Percentiles rank a stretch among this genome's conserved stretches.
Evolutionary conservation across 1,140 invertebrate genomes (phyloP).

Genomic region (Amyelois transitella): DNA sequence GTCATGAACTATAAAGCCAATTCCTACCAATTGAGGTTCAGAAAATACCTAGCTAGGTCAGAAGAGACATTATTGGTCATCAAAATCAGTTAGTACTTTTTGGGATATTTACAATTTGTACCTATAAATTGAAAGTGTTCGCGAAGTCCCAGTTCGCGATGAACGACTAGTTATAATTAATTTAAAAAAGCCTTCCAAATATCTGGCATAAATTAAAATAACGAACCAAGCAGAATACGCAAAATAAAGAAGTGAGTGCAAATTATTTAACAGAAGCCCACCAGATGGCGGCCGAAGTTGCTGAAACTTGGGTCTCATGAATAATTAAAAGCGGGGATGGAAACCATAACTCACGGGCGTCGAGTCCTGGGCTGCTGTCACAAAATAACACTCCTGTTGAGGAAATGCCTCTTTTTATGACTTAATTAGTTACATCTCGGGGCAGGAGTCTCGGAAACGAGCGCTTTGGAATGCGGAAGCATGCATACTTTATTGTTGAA

Average conservation of each 20-base stretch:
- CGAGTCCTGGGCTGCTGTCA: slow-evolving; percentile 14
- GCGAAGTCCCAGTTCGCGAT: too few relatives aligned
- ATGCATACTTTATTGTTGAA: slow-evolving; percentile 28
- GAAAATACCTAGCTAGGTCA: too few relatives aligned
- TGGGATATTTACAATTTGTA: too few relatives aligned
- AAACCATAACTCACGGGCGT: slow-evolving; percentile 45
- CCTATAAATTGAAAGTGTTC: too few relatives aligned
- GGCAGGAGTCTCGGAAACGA: slow-evolving; percentile 10
- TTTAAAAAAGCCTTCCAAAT: too few relatives aligned
- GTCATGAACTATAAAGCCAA: too few relatives aligned
- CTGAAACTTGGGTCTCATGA: slow-evolving; percentile 50
- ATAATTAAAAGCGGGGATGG: slow-evolving; percentile 56
- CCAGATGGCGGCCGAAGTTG: slow-evolving; percentile 49
- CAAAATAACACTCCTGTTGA: slow-evolving; percentile 43
- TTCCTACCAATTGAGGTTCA: too few relatives aligned
- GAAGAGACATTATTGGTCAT: too few relatives aligned
- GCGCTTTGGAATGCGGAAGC: slow-evolving; percentile 16
- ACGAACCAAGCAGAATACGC: slow-evolving; percentile 16
- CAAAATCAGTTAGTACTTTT: too few relatives aligned
- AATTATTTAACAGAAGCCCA: slow-evolving; percentile 39
- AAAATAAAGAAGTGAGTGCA: slow-evolving; percentile 35
- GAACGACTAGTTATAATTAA: too few relatives aligned
- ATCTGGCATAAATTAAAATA: slow-evolving; percentile 21
- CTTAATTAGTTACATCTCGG: slow-evolving; percentile 59
- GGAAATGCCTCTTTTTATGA: slow-evolving; percentile 55